Base-by-base conservation (phyloP, 2,888 invertebrate genomes). In the Scelioninae gen. 1 region DNA sequence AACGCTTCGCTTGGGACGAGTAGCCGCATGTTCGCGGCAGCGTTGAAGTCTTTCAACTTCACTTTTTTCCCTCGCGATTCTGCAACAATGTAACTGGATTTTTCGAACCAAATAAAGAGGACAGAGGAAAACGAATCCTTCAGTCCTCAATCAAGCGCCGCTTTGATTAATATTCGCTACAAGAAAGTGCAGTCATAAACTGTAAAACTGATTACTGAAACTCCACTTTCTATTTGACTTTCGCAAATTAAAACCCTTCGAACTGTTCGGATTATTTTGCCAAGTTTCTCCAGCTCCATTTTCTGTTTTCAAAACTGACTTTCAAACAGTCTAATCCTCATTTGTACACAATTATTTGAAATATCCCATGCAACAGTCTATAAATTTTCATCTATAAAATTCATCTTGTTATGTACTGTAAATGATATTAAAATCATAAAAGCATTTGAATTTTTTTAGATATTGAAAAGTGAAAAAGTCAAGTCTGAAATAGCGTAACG, bases 381-480 rank as follows among this genome's bases (percentile, higher is more conserved):
- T 23, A 23, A 23, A 23, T 23, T 23, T 4, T 4, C 23, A 23
- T 23, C 4, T 23, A 4, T 4, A 23, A 23, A 23, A 2, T 23
- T 23, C 4, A 23, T 23, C 23, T 2, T 23, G 23, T 23, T 23
- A 23, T 2, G 4, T 23, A 23, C 23, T 23, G 23, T 2, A 23
- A 23, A 23, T 23, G 23, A 23, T 23, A 2, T 23, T 23, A 23
- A 23, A 23, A 23, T 23, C 4, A 23, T 23, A 23, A 23, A 23
- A 23, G 2, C 23, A 23, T 1, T 23, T 23, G 23, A 23, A 23
- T 23, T 23, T 23, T 23, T 23, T 23, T 1, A 23, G 23, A 4
- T 23, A 23, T 23, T 23, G 23, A 23, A 23, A 23, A 23, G 23
- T 23, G 23, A 23, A 23, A 91, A 94, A 95, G 95, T 95, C 95